Percentiles rank a stretch among this genome's conserved stretches.
Evolutionary conservation across 2,888 invertebrate species (phyloP).

Genomic region (Allophyes oxyacanthae): DNA sequence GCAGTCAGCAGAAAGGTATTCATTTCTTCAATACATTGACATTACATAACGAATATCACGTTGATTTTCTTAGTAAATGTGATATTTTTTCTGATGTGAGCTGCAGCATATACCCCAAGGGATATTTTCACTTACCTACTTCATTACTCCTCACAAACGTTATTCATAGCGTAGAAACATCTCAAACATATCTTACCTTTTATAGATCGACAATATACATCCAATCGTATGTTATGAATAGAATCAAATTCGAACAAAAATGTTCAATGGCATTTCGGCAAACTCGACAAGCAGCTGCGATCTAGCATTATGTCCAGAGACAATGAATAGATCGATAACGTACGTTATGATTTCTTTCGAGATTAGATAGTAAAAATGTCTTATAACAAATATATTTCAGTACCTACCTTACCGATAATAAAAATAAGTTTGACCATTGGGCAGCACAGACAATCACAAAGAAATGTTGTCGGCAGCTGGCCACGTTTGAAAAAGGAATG

Average conservation of each 20-base stretch:
- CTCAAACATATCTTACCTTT: too few relatives aligned
- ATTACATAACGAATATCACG: too few relatives aligned
- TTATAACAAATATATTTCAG: constrained; percentile 20
- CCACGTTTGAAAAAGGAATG: constrained; percentile 46
- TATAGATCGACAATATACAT: not conserved
- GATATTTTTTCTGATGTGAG: too few relatives aligned
- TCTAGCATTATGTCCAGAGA: constrained; percentile 17
- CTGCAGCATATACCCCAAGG: too few relatives aligned
- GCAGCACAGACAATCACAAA: constrained; percentile 32
- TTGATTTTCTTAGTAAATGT: too few relatives aligned
- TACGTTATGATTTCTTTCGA: constrained; percentile 16
- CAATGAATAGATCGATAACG: constrained; percentile 16
- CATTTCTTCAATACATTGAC: constrained; percentile 4
- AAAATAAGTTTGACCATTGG: constrained; percentile 36
- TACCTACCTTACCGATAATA: constrained; percentile 14
- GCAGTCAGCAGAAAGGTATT: constrained; percentile 86
- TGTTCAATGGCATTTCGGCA: constrained; percentile 33
- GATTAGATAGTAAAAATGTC: constrained; percentile 11
- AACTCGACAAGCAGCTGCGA: constrained; percentile 32
- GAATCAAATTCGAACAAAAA: constrained; percentile 41
- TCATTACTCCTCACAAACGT: too few relatives aligned
- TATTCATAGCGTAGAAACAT: too few relatives aligned
- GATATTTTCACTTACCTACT: too few relatives aligned
- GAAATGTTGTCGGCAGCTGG: constrained; percentile 31
- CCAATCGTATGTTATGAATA: constrained; percentile 17